Base-by-base conservation (phyloP, 2,888 invertebrate species). In the Amphipyra tragopoginis region DNA sequence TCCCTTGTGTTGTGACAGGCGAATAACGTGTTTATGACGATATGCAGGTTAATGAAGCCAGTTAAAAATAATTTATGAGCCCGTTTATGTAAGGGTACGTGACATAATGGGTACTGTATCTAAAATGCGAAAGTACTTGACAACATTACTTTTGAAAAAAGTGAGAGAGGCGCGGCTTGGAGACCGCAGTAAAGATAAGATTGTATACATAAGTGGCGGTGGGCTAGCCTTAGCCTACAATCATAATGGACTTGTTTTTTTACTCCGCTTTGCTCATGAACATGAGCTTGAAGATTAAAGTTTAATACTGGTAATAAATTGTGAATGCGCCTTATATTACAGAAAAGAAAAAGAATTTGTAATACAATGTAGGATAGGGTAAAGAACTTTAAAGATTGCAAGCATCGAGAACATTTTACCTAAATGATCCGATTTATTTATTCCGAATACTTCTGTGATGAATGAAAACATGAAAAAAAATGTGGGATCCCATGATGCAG, bases 1-100 rank as follows among this genome's bases (percentile, higher is more conserved):
- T 74, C 69, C 75, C 72, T 53, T 59, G 66, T 65, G 65, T 79
- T 82, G 75, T 81, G 82, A 80, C 80, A 82, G 82, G 68, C 73
- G 71, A 69, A 72, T 55, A 78, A 80, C 82, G 72, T 81, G 85
- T 80, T 80, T 79, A 78, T 81, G 81, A 83, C 77, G 74, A 70
- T 76, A 66, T 65, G 44, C 62, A 65, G 68, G 69, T 79, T 80
- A 83, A 81, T 82, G 75, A 75, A 75, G 79, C 65, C 65, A 53
- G 75, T 75, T 81, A 71, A 70, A 78, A 71, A 77, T 72, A 67
- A 80, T 69, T 64, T 75, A 77, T 61, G 61, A 64, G 59, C 42
- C 21, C 48, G 50, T 65, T 68, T 69, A 65, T 71, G 60, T 62
- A 74, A 76, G 68, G 68, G 40, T 43, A 43, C 65, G 64, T 82